These are phyloP conservation scores for Microctonus hyperodae DNA, from an alignment of 2,888 invertebrate genomes.

Conservation along the genomic window DNA sequence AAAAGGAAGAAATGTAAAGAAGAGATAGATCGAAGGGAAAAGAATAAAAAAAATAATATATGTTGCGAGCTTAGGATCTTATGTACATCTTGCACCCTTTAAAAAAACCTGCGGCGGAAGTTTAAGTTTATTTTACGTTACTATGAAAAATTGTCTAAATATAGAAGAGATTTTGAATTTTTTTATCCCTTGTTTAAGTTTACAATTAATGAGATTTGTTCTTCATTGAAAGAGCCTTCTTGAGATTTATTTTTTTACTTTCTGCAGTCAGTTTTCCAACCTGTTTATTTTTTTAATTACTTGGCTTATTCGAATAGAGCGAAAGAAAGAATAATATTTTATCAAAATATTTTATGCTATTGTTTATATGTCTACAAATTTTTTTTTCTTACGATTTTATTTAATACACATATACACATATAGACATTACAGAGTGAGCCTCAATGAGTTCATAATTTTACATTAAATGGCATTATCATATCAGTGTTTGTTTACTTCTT, in stretches of 20 bases:
- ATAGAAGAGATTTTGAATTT: background rate
- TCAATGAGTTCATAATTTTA: background rate
- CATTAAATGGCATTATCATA: background rate
- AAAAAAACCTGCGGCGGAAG: background rate
- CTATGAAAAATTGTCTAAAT: background rate
- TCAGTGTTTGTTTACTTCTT: background rate
- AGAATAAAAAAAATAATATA: background rate
- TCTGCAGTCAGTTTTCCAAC: no score
- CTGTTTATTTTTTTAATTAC: no score
- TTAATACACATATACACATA: constrained; percentile 2
- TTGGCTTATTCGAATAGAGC: no score
- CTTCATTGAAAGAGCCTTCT: background rate
- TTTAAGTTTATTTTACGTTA: background rate
- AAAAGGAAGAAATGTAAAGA: background rate
- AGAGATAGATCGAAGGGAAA: background rate
- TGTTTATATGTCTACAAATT: background rate
- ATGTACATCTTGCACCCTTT: background rate
- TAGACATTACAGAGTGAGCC: constrained; percentile 22
- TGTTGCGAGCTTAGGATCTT: background rate
- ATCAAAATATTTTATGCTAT: background rate
- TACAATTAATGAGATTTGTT: background rate
- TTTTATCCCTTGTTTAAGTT: background rate
- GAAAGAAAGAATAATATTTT: background rate
- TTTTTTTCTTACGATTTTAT: background rate
- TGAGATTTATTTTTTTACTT: no score